Evolutionary conservation across 2,113 vertebrate genomes (phyloP), one percentile per base, ranked within the genome.

Genomic region (Saccopteryx bilineata): DNA sequence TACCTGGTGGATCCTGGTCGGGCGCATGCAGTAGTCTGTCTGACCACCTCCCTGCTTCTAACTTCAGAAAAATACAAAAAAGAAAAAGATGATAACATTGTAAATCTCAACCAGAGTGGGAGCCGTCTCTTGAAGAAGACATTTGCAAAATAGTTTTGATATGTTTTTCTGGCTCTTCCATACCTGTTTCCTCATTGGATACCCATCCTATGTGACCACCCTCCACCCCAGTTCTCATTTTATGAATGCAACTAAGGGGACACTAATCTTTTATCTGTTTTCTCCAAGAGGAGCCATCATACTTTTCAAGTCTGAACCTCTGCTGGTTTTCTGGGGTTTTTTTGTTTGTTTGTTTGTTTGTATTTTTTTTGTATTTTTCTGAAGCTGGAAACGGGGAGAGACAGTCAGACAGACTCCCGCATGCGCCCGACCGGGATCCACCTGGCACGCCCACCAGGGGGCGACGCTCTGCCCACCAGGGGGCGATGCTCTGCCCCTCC

Each of bases 91-190:
- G 72, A 76, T 39, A 23, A 8, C 17, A 68, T 19, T 56, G 3
- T 66, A 76, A 85, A 28, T 90, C n/a, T 21, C 19, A 24, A 10
- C 68, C 6, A 19, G 39, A 23, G 48, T 24, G 5, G 75, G 60
- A 74, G 60, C 63, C 17, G 33, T 31, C 39, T 84, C 65, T 85
- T 91, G 85, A 71, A 68, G 80, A 86, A 52, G 82, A 26, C 31
- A 52, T 5, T 33, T 75, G 65, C 18, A 28, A 61, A 61, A 21
- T 60, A 33, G n/a, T 76, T 52, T 52, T 7, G 14, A 13, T 46
- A 6, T 31, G 23, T 78, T 83, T 96, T 68, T 86, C 78, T 79
- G 58, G 84, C 76, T 31, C 11, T 46, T 54, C 6, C 26, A 60
- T 4, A 84, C 90, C 26, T 39, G 48, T 66, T 61, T 81, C 21